Evolutionary conservation across 1,140 invertebrate species (phyloP), one percentile per base, ranked within the genome.

Genomic region (Hyposmocoma kahamanoa): DNA sequence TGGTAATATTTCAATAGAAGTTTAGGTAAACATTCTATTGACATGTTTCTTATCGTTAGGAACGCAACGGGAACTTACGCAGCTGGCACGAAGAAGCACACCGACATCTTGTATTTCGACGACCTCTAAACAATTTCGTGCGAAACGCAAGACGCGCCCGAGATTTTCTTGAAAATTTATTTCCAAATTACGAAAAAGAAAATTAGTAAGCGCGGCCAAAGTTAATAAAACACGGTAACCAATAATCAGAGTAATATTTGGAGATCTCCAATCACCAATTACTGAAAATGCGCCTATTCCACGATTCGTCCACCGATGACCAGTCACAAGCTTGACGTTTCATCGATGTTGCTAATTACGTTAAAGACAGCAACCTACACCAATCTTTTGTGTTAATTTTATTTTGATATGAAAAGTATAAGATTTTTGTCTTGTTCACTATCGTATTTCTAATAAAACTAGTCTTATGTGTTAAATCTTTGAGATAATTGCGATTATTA

Each of bases 201-300:
- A 72, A 63, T 68, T 63, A 72, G 55, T 58, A 66, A 47, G 62
- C 72, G 77, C 74, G 73, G 65, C 56, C 56, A 79, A 84, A 82
- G 64, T 74, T 75, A 74, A 70, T 69, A 67, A 67, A 73, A 72
- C 75, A 80, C 70, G 56, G 72, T 76, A 83, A 85, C 79, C 79
- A 85, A 83, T 85, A 86, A 87, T 86, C 75, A 77, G 72, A 61
- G 72, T 69, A 87, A 76, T 80, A 83, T 79, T 80, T 65, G 72
- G 56, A 68, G 74, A 84, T 84, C 82, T 84, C 84, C 85, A 86
- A 87, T 87, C 85, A 86, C 76, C 84, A 83, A 84, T 84, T 81
- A 84, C 80, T 80, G 67, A 73, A 72, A 82, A 84, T 84, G 81
- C 84, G 79, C 82, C 77, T 72, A 59, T 62, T 71, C 66, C 75